Evolutionary conservation across 2,113 vertebrate genomes (phyloP).

Genomic region (Labeo catla): DNA sequence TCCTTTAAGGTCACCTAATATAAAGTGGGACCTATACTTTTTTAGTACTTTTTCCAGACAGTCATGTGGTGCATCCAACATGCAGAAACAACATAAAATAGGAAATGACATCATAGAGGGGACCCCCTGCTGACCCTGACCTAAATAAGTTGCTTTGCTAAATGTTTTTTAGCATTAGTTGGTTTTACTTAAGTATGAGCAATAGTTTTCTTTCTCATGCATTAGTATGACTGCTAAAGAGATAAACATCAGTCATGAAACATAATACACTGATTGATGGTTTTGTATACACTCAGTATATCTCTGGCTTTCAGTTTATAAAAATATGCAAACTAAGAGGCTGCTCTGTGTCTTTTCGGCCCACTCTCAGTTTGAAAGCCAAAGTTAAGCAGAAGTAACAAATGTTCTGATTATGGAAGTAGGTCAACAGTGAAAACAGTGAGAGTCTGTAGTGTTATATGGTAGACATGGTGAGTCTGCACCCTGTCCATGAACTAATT

Average conservation of each 20-base stretch:
- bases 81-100: background rate
- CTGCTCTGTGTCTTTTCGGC: conserved; percentile 40
- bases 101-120: background rate
- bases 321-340: background rate
- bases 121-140: background rate
- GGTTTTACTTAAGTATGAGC: background rate
- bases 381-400: conserved; percentile 38
- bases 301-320: conserved; percentile 34
- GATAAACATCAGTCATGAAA: background rate
- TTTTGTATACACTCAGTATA: background rate
- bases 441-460: conserved; percentile 18
- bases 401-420: conserved; percentile 61
- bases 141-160: background rate
- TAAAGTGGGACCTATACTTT: too few species aligned
- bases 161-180: background rate
- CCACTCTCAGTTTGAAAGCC: conserved; percentile 20
- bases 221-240: background rate
- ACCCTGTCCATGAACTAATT: conserved; percentile 9
- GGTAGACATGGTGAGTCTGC: conserved; percentile 31
- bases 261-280: background rate
- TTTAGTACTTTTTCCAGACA: background rate
- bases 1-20: too few species aligned
- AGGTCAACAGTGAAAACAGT: conserved; percentile 57
- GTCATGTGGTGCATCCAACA: background rate
- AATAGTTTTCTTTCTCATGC: background rate